Percentiles rank a stretch among this genome's conserved stretches.
phyloP scores from a whole-genome alignment of 2,113 vertebrate species.

The Phoxinus phoxinus region DNA sequence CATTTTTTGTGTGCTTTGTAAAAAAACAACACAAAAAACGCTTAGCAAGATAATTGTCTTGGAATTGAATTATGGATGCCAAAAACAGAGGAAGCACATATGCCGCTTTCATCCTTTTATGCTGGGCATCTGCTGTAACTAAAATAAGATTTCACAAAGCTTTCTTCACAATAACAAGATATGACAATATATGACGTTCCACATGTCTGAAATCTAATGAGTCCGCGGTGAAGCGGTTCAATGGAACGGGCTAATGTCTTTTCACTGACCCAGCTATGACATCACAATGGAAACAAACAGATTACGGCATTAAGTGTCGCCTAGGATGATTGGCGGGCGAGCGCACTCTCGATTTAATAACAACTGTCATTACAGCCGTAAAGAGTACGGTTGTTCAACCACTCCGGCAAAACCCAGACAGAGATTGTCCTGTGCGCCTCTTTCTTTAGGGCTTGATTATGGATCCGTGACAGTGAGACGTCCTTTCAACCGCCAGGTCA shows the following conservation, averaged over 20 bases:
- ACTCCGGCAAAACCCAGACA: conserved; percentile 37
- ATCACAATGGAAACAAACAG: conserved; percentile 40
- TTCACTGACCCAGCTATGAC: conserved; percentile 14
- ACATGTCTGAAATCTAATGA: conserved; percentile 38
- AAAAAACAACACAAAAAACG: conserved; percentile 52
- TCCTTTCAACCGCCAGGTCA: conserved; percentile 71
- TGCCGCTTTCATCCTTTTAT: conserved; percentile 33
- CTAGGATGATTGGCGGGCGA: conserved; percentile 38
- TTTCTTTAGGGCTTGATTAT: conserved; percentile 27
- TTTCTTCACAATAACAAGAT: conserved; percentile 21
- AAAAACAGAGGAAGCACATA: conserved; percentile 14
- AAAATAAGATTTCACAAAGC: background rate
- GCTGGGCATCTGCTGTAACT: conserved; percentile 8
- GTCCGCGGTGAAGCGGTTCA: background rate
- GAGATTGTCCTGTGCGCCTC: background rate
- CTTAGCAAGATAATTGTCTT: conserved; percentile 34
- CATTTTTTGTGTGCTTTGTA: background rate
- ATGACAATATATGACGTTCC: background rate
- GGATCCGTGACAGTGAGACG: conserved; percentile 60
- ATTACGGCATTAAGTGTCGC: background rate
- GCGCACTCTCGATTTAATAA: conserved; percentile 36
- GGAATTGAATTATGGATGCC: conserved; percentile 33
- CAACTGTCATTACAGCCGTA: conserved; percentile 13
- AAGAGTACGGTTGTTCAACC: background rate
- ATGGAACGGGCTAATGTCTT: background rate